Percentiles rank a stretch among this genome's conserved stretches.
Evolutionary conservation across 2,888 invertebrate genomes (phyloP).

Genomic region (Meteorus cinctellus): DNA sequence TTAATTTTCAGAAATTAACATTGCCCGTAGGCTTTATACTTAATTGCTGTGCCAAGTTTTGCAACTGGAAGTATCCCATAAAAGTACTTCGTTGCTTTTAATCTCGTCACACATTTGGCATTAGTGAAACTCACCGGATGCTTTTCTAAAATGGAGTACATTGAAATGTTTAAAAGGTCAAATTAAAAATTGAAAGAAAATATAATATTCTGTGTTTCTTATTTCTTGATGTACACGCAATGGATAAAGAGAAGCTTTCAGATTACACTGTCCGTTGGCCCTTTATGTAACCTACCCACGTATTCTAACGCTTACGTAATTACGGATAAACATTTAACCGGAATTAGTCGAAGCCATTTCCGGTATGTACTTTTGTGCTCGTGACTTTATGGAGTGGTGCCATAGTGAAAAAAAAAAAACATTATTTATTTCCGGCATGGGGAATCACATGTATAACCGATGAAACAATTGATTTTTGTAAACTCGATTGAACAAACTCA

Average conservation of each 20-base stretch:
- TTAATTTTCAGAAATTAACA: slow-evolving; percentile 68
- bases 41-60: slow-evolving; percentile 62
- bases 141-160: neutral
- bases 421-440: slow-evolving; percentile 41
- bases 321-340: slow-evolving; percentile 64
- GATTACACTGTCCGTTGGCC: slow-evolving; percentile 30
- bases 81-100: slow-evolving; percentile 55
- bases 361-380: slow-evolving; percentile 58
- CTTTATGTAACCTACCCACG: slow-evolving; percentile 1
- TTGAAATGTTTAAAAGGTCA: neutral
- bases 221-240: neutral
- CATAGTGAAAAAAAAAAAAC: slow-evolving; percentile 38
- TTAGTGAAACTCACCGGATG: slow-evolving; percentile 18
- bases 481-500: neutral
- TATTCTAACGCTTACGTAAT: slow-evolving; percentile 53
- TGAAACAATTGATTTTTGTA: neutral
- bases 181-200: neutral
- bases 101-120: slow-evolving; percentile 42
- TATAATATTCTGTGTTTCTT: neutral
- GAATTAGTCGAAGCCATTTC: slow-evolving; percentile 61
- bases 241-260: slow-evolving; percentile 25
- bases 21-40: slow-evolving; percentile 55
- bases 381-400: slow-evolving; percentile 48
- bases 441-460: neutral
- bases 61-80: slow-evolving; percentile 58